phyloP scores from a whole-genome alignment of 2,888 invertebrate species.

The Sinopyrophorus schimmeli region DNA sequence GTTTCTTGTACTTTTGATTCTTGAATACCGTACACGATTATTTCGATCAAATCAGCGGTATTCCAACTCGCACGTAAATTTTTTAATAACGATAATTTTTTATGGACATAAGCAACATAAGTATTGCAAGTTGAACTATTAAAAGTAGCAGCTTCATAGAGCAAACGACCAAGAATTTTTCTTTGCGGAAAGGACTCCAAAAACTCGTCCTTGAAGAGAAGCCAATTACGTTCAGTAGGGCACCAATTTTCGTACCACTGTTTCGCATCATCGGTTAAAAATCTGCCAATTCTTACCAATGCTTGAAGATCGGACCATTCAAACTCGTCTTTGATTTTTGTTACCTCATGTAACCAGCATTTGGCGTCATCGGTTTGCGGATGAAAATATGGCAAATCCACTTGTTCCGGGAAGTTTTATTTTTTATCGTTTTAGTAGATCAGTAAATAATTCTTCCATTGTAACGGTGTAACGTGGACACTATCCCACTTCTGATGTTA shows the following conservation, averaged over 20 bases:
- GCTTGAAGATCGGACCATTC: conserved; percentile 8
- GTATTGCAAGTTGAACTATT: conserved; percentile 31
- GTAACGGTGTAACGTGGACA: too few species aligned
- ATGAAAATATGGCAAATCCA: conserved; percentile 3
- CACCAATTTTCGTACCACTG: conserved; percentile 25
- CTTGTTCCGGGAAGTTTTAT: conserved; percentile 4
- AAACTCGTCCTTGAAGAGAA: conserved; percentile 35
- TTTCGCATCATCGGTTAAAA: conserved; percentile 9
- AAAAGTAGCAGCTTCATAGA: conserved; percentile 32
- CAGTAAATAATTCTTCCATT: conserved; percentile 6
- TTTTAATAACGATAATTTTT: conserved; percentile 32
- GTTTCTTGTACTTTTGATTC: conserved; percentile 29
- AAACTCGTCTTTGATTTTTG: conserved; percentile 16
- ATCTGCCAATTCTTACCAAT: conserved; percentile 13
- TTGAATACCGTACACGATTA: conserved; percentile 33
- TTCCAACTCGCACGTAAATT: conserved; percentile 35
- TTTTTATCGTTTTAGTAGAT: neutral
- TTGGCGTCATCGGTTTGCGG: conserved; percentile 1
- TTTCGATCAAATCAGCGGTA: conserved; percentile 33
- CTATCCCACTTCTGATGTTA: too few species aligned
- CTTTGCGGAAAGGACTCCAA: conserved; percentile 35
- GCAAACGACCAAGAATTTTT: conserved; percentile 32
- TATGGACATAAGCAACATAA: conserved; percentile 34
- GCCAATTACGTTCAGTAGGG: conserved; percentile 31
- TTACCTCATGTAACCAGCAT: conserved; percentile 4